Percentiles rank a stretch among this genome's conserved stretches.
phyloP scores from a whole-genome alignment of 1,140 invertebrate genomes.

The Cataglyphis hispanica region DNA sequence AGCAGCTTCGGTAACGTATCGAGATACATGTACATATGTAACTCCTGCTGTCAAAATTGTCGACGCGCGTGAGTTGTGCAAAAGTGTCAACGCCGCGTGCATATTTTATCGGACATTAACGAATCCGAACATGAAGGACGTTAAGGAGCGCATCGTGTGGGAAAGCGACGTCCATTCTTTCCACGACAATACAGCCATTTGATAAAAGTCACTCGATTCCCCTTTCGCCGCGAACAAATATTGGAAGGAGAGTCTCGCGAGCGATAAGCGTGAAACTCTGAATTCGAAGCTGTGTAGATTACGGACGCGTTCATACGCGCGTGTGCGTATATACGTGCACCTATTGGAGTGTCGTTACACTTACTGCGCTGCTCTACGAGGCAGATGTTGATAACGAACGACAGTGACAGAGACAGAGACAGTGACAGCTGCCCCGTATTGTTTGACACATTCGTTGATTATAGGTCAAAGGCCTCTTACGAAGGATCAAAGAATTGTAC shows the following conservation, averaged over 20 bases:
- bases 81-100: conserved; percentile 35
- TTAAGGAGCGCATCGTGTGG: conserved; percentile 66
- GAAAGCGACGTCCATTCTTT: conserved; percentile 71
- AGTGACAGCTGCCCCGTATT: conserved; percentile 79
- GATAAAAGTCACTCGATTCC: conserved; percentile 72
- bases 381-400: conserved; percentile 80
- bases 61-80: conserved; percentile 23
- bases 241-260: conserved; percentile 71
- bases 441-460: conserved; percentile 77
- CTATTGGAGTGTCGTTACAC: conserved; percentile 30
- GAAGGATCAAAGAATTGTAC: conserved; percentile 67
- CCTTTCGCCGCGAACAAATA: conserved; percentile 76
- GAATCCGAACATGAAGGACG: conserved; percentile 52
- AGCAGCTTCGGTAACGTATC: neutral
- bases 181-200: conserved; percentile 70
- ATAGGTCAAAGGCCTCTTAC: conserved; percentile 78
- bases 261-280: conserved; percentile 74
- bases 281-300: conserved; percentile 77
- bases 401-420: conserved; percentile 72
- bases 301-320: conserved; percentile 34
- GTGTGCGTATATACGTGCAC: neutral
- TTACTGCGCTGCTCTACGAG: conserved; percentile 73
- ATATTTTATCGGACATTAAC: conserved; percentile 62
- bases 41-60: conserved; percentile 43
- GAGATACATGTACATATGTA: neutral